A percentile compares a stretch with the other conserved stretches of the same genome.
Conservation (phyloP, 1,140 invertebrate species). For the Papilio xuthus region DNA sequence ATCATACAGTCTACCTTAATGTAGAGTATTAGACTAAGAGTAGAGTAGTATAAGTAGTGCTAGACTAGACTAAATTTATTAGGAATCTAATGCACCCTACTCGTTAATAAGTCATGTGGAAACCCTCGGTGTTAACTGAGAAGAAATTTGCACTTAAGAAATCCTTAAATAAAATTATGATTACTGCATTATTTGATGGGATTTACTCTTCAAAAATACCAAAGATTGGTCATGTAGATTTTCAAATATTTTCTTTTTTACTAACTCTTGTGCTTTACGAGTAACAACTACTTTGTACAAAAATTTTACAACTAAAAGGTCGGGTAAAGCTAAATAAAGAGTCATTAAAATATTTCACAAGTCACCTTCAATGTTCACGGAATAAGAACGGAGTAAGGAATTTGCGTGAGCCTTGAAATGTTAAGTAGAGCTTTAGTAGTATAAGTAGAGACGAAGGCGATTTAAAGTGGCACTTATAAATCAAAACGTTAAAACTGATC, state of each 20-base stretch:
- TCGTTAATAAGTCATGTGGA: no score
- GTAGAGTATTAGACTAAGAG: no score
- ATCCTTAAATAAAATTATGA: no score
- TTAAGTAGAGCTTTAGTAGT: conserved; percentile 9
- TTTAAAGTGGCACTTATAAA: conserved; percentile 56
- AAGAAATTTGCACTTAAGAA: no score
- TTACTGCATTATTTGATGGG: no score
- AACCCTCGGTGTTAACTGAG: no score
- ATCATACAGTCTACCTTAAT: neutral
- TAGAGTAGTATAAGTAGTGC: no score
- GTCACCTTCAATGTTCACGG: neutral
- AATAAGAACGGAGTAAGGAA: conserved; percentile 7
- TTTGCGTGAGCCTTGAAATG: conserved; percentile 15
- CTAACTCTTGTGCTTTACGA: neutral
- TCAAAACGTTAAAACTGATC: conserved; percentile 61
- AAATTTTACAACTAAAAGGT: neutral
- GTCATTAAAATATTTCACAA: neutral
- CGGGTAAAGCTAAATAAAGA: neutral
- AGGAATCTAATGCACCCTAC: no score
- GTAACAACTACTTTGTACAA: neutral
- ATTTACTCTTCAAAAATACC: no score
- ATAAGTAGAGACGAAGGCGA: conserved; percentile 14
- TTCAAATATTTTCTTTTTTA: neutral
- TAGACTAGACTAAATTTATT: no score
- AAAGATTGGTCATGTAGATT: no score